Percentiles rank a stretch among this genome's conserved stretches.
phyloP scores from a whole-genome alignment of 2,888 invertebrate genomes.

The Petrolisthes manimaculis region DNA sequence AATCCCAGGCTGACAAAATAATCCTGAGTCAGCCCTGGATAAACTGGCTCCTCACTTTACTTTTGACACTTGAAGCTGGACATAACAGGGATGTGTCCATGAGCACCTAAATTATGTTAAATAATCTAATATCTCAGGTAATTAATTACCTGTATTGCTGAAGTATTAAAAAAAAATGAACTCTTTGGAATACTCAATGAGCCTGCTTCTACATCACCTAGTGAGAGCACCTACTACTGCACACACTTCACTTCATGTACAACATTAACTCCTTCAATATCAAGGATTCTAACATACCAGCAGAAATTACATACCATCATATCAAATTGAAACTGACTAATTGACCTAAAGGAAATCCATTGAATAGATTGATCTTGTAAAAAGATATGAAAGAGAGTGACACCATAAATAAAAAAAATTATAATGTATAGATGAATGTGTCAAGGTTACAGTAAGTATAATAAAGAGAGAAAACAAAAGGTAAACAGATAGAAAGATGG shows the following conservation, averaged over 20 bases:
- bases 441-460: neutral
- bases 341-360: too few relatives aligned
- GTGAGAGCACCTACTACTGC: slow-evolving; percentile 27
- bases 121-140: slow-evolving; percentile 28
- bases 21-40: neutral
- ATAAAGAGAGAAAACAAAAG: too few relatives aligned
- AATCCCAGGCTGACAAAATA: neutral
- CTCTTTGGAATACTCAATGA: slow-evolving; percentile 49
- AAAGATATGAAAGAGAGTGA: too few relatives aligned
- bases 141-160: neutral
- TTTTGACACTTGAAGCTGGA: slow-evolving; percentile 60
- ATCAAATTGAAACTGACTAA: too few relatives aligned
- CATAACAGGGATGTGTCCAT: slow-evolving; percentile 58
- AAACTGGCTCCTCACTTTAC: slow-evolving; percentile 46
- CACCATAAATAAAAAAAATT: too few relatives aligned
- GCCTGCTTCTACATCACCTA: slow-evolving; percentile 25
- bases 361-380: too few relatives aligned
- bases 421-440: too few relatives aligned
- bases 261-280: neutral
- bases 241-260: slow-evolving; percentile 8
- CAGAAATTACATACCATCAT: too few relatives aligned
- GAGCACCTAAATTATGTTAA: slow-evolving; percentile 42
- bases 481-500: too few relatives aligned
- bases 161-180: slow-evolving; percentile 32
- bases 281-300: neutral